phyloP scores from a whole-genome alignment of 2,888 invertebrate species.

The Andrena marginata region DNA sequence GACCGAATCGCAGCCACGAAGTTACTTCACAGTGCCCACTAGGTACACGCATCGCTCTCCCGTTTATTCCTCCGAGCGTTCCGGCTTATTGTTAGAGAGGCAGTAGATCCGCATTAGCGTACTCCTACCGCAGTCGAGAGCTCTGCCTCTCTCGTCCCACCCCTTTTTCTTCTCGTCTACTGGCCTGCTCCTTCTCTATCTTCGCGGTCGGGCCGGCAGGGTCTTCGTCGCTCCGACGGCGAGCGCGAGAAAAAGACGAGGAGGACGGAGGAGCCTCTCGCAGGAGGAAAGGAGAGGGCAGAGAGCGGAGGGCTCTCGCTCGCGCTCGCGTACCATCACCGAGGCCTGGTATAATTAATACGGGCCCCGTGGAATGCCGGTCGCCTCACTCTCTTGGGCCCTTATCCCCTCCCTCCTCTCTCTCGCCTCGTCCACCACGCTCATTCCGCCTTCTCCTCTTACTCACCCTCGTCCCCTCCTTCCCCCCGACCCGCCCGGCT shows the following conservation, averaged over 20 bases:
- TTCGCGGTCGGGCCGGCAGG: constrained; percentile 38
- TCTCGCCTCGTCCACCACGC: constrained; percentile 60
- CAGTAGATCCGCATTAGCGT: constrained; percentile 75
- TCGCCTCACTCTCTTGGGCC: constrained; percentile 80
- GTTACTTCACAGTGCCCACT: constrained; percentile 37
- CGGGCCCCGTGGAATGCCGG: constrained; percentile 84
- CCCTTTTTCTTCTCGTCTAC: constrained; percentile 24
- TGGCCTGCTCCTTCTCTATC: constrained; percentile 46
- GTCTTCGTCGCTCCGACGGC: constrained; percentile 18
- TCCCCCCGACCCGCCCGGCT: constrained; percentile 38
- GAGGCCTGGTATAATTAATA: constrained; percentile 84
- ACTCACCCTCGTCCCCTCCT: constrained; percentile 42
- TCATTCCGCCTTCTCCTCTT: constrained; percentile 65
- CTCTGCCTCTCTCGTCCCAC: constrained; percentile 44
- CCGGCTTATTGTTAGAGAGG: constrained; percentile 74
- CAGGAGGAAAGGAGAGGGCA: constrained; percentile 27
- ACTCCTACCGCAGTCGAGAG: constrained; percentile 68
- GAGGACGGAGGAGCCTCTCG: constrained; percentile 34
- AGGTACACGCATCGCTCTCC: constrained; percentile 55
- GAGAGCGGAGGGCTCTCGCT: constrained; percentile 69
- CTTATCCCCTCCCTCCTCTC: constrained; percentile 50
- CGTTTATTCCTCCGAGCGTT: constrained; percentile 71
- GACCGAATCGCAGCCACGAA: constrained; percentile 32
- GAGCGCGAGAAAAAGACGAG: constrained; percentile 34
- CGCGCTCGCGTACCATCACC: constrained; percentile 78